Evolutionary conservation across 2,797 vertebrate genomes (phyloP).

Genomic region (Podarcis lilfordi): DNA sequence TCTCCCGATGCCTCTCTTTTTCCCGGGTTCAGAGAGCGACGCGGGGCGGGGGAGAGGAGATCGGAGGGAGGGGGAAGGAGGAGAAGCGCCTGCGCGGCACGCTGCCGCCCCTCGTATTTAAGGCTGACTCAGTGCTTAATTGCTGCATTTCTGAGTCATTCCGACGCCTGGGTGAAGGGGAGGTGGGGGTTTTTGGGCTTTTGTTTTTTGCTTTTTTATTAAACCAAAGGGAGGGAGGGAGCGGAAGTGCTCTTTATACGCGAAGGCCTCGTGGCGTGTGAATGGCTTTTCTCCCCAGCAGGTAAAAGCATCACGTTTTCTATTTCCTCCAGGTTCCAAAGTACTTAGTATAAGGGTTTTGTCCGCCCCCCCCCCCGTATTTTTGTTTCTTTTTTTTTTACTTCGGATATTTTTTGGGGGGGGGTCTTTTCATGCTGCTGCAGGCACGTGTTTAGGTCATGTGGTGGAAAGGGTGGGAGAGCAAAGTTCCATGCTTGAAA

Average conservation of each 20-base stretch:
- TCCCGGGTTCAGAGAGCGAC: neutral
- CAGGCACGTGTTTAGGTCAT: neutral
- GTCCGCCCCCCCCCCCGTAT: too few relatives aligned
- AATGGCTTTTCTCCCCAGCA: neutral
- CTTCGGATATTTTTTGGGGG: neutral
- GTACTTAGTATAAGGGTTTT: fast-evolving
- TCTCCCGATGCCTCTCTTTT: neutral
- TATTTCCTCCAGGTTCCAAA: neutral
- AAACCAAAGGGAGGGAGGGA: neutral
- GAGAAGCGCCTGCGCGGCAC: conserved; percentile 55
- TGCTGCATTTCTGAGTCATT: conserved; percentile 81
- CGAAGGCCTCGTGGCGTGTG: neutral
- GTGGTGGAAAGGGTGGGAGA: neutral
- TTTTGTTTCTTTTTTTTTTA: neutral
- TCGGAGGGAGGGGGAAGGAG: fast-evolving
- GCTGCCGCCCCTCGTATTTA: neutral
- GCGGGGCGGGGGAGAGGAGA: too few relatives aligned
- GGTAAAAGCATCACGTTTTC: neutral
- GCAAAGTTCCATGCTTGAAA: neutral
- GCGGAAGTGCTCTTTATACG: neutral
- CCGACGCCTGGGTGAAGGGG: conserved; percentile 33
- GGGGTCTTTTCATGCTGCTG: neutral
- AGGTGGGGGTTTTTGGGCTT: neutral
- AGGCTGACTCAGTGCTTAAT: conserved; percentile 74
- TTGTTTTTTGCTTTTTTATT: too few relatives aligned